Base-by-base conservation (phyloP, 2,113 vertebrate species). In the Sphyrna mokarran region DNA sequence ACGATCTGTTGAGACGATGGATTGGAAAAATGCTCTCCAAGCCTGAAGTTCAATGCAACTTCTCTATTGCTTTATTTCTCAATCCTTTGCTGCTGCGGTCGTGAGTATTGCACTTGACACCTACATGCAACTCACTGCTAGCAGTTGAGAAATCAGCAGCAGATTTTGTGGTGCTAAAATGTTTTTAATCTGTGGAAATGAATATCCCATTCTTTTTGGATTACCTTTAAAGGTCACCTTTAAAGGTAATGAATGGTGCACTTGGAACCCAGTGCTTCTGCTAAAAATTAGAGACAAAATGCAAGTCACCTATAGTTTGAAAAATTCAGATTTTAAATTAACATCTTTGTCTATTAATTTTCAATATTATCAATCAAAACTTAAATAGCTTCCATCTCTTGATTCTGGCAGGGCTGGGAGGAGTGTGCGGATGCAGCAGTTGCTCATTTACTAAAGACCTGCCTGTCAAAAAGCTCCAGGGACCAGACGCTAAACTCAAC, bases 351-450 rank as follows among this genome's bases (percentile, higher is more conserved):
- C 16, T n/a, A 68, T 93, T 63, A 37, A 93, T 93, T 66, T 93
- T 80, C 68, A 11, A 6, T n/a, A 33, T 95, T 76, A 80, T 61
- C 70, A 54, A 22, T 70, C 18, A 90, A 20, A 0, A 13, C 96
- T 11, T 96, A 95, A 93, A 95, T 96, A 83, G 54, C 72, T 96
- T 96, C 96, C 7, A 68, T 96, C 96, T 96, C 16, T 78, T 96
- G 43, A 96, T 96, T 95, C 58, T 93, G 85, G 0, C 96, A 99
- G 99, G 99, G 99, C 37, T 99, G 99, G 99, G 99, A 99, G 97
- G 99, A 99, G 97, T 98, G 98, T 9, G 99, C 98, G 95, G 99
- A 99, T 94, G 98, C 98, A 0, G 98, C 99, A 0, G 96, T 99
- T 80, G 98, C 98, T 95, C 98, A 99, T 96, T 98, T 99, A 54